Evolutionary conservation across 64 coral and sea anemone genomes (phyloP), one percentile per base, ranked within the genome.

Genomic region (Platygyra sinensis): DNA sequence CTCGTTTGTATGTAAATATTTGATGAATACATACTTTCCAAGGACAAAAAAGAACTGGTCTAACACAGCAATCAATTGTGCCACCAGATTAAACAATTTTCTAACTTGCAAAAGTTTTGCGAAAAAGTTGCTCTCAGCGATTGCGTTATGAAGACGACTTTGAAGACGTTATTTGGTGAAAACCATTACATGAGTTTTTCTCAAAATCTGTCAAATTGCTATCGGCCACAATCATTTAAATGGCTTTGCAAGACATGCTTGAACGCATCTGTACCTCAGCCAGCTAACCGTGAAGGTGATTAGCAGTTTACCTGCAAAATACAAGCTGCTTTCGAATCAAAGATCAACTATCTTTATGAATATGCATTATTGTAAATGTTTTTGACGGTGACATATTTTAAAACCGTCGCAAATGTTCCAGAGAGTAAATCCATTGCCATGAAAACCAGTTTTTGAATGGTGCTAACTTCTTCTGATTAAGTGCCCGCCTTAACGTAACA

Each of bases 41-140:
- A 69, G 27, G 81, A 85, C 63, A 72, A 72, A 85, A 72, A 71
- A 38, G 63, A 72, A 85, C 81, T 85, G 81, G 81, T 85, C 20
- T 71, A 46, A 51, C 62, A 72, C 62, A 20, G 64, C 10, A 51
- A 63, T 71, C 22, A 71, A 69, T 85, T 28, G 33, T 28, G 81
- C 81, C 81, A 85, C 81, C 81, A 71, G 62, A 15, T 67, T 28
- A 50, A 84, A 51, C 33, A 31, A 85, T 71, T 85, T 71, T n/a
- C 9, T 18, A 71, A 71, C 13, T 50, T 14, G 30, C 63, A 69
- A 69, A 24, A 69, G 22, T 11, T 28, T 69, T 69, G 24, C 61
- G 60, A 24, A 71, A 13, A 85, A 72, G 71, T 36, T 11, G 8
- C 64, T 17, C 6, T 14, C 36, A 22, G 46, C n/a, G 12, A 28